These are phyloP conservation scores for Centropus unirufus DNA, from an alignment of 2,113 vertebrate species.

Conservation along the genomic window DNA sequence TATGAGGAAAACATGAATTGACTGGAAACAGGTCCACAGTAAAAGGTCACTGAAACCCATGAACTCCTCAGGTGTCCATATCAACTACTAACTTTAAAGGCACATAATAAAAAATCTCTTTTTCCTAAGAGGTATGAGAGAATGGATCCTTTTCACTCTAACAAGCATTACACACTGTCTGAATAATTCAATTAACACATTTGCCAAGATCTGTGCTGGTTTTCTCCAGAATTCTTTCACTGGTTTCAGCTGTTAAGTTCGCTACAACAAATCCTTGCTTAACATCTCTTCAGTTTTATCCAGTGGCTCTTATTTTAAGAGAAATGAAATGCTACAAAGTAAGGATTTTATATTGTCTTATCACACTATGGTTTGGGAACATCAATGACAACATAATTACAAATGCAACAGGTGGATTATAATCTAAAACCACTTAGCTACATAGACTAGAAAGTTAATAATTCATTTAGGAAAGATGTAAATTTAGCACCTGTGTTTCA, in stretches of 20 bases:
- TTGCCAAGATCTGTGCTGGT: constrained; percentile 59
- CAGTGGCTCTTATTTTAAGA: constrained; percentile 24
- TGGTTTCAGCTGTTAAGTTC: constrained; percentile 60
- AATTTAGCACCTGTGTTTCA: constrained; percentile 85
- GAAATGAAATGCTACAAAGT: background rate
- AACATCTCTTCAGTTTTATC: constrained; percentile 28
- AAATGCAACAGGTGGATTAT: background rate
- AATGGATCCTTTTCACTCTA: constrained; percentile 74
- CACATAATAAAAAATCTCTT: constrained; percentile 75
- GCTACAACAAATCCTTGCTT: constrained; percentile 46
- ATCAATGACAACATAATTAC: background rate
- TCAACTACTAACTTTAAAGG: constrained; percentile 86
- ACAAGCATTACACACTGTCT: constrained; percentile 58
- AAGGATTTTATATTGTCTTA: background rate
- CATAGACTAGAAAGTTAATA: background rate
- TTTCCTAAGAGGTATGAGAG: constrained; percentile 73
- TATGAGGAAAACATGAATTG: constrained; percentile 99
- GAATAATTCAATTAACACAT: constrained; percentile 82
- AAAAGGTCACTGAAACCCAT: constrained; percentile 88
- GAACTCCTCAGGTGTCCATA: constrained; percentile 87
- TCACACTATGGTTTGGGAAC: background rate
- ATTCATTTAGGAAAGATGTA: background rate
- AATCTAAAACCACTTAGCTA: background rate
- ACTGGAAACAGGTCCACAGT: constrained; percentile 87
- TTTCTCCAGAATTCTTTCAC: constrained; percentile 39